These are phyloP conservation scores for Nasonia oneida DNA, from an alignment of 2,888 invertebrate genomes.

Conservation along the genomic window DNA sequence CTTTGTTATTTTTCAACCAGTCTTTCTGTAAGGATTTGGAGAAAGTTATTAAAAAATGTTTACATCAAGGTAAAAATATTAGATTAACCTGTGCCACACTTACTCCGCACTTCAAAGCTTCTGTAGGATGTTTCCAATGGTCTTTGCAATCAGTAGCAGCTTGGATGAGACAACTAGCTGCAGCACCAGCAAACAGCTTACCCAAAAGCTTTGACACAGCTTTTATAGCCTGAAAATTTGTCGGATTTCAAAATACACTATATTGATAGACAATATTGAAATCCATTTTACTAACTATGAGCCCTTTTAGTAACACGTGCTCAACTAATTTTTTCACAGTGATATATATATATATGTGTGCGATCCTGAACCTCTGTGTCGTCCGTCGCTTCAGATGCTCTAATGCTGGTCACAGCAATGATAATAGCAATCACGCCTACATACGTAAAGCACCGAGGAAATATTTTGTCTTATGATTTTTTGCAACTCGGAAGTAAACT, in stretches of 20 bases:
- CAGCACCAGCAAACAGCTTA: constrained; percentile 5
- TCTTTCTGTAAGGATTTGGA: not conserved
- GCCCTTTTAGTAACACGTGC: too few relatives aligned
- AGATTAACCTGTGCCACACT: not conserved
- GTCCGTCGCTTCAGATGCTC: not conserved
- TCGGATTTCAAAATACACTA: too few relatives aligned
- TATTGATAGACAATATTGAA: not conserved
- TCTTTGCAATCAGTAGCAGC: not conserved
- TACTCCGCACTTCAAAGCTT: not conserved
- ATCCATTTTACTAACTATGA: too few relatives aligned
- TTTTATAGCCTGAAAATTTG: not conserved
- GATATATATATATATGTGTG: not conserved
- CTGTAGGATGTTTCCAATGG: not conserved
- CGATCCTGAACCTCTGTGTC: too few relatives aligned
- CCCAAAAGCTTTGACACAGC: not conserved
- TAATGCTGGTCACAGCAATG: not conserved
- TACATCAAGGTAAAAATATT: not conserved
- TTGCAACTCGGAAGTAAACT: too few relatives aligned
- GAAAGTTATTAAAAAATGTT: not conserved
- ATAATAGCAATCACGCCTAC: not conserved
- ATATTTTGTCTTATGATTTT: not conserved
- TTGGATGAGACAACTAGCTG: not conserved
- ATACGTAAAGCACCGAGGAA: not conserved
- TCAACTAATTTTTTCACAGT: too few relatives aligned
- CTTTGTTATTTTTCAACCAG: not conserved